These are phyloP conservation scores for Catostylus mosaicus DNA, from an alignment of 30 jellyfish, hydroid and myxozoan genomes.

Conservation along the genomic window DNA sequence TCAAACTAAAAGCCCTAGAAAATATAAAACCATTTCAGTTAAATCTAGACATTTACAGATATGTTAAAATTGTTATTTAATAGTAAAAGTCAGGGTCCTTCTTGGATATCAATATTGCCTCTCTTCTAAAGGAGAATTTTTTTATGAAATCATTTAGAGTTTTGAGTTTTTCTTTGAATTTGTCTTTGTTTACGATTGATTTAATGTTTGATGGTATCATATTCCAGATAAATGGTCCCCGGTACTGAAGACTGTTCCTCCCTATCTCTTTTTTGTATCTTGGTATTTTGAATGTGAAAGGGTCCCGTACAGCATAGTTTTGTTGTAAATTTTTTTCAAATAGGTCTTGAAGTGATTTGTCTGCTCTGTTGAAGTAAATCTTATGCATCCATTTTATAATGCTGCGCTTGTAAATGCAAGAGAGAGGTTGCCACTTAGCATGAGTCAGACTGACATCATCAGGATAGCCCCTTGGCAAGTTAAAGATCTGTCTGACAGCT, in stretches of 20 bases:
- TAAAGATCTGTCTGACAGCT: conserved; percentile 39
- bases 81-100: conserved; percentile 41
- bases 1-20: conserved; percentile 11
- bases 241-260: conserved; percentile 50
- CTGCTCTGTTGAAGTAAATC: conserved; percentile 32
- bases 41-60: conserved; percentile 21
- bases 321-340: conserved; percentile 3
- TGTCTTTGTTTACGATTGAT: conserved; percentile 48
- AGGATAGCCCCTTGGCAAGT: conserved; percentile 42
- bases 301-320: conserved; percentile 37
- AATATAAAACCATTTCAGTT: conserved; percentile 5
- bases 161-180: conserved; percentile 32
- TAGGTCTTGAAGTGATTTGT: conserved; percentile 31
- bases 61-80: not conserved
- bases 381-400: conserved; percentile 48
- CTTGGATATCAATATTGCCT: conserved; percentile 39
- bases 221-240: conserved; percentile 26
- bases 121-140: conserved; percentile 6
- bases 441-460: conserved; percentile 41
- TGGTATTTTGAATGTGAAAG: conserved; percentile 38
- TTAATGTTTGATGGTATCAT: conserved; percentile 46
- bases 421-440: conserved; percentile 59
- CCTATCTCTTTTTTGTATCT: conserved; percentile 49
- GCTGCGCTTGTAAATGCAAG: conserved; percentile 49
- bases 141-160: conserved; percentile 13